Evolutionary conservation across 2,797 vertebrate genomes (phyloP).

Genomic region (Poecile montanus): DNA sequence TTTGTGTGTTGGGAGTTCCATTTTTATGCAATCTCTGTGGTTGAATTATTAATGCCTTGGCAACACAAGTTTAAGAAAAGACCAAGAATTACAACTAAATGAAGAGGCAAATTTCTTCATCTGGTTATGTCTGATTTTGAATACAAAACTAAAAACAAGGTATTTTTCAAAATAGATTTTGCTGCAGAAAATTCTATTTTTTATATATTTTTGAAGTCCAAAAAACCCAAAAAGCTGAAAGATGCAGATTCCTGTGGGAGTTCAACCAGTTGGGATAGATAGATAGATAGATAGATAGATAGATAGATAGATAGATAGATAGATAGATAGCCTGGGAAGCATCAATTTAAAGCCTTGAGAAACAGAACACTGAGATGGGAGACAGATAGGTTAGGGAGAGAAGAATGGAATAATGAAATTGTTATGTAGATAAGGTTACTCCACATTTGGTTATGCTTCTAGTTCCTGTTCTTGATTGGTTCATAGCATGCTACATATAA

Average conservation of each 20-base stretch:
- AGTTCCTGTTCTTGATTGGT: too few relatives aligned
- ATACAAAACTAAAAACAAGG: background rate
- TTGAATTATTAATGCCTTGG: slow-evolving; percentile 30
- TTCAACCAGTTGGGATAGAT: too few relatives aligned
- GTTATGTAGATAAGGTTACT: too few relatives aligned
- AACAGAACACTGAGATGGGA: too few relatives aligned
- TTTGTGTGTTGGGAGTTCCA: background rate
- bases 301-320: too few relatives aligned
- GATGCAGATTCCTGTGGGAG: background rate
- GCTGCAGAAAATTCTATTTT: background rate
- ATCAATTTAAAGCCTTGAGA: too few relatives aligned
- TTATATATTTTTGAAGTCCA: background rate
- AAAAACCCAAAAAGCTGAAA: background rate
- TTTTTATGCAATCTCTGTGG: background rate
- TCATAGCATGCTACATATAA: too few relatives aligned
- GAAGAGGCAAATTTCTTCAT: background rate
- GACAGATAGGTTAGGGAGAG: too few relatives aligned
- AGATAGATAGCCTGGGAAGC: too few relatives aligned
- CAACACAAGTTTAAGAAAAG: background rate
- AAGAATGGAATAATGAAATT: too few relatives aligned
- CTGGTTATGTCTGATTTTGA: background rate
- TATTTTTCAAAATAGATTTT: background rate
- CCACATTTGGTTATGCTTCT: too few relatives aligned
- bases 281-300: too few relatives aligned
- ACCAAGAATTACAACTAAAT: background rate